Evolutionary conservation across 2,113 vertebrate species (phyloP), one percentile per base, ranked within the genome.

Genomic region (Psophia crepitans): DNA sequence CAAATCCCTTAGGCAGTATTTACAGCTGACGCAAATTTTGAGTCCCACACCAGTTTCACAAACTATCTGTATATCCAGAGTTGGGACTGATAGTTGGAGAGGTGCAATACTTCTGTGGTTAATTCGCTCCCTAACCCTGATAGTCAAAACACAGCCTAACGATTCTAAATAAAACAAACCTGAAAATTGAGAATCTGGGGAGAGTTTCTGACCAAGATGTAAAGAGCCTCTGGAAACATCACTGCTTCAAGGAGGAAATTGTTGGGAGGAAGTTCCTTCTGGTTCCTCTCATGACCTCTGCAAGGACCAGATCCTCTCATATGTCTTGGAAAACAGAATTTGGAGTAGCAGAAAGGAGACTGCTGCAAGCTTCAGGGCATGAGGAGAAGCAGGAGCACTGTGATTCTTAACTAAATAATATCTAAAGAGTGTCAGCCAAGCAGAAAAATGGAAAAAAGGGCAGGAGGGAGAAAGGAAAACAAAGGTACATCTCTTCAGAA

Each of bases 131-230:
- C 26, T 39, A 49, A 82, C 6, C 48, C 65, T 58, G 28, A 11
- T 33, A n/a, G 53, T 60, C 57, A 94, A 68, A 95, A 90, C 44
- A 69, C 5, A 73, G 15, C 2, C 32, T n/a, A 90, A 4, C 15
- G 26, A 33, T 75, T 95, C n/a, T 79, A 88, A 82, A 51, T 30
- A 43, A 71, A 75, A 65, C n/a, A 64, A 6, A 33, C 18, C 30
- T 63, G 46, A 28, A 70, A 76, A 32, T 0, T 58, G 10, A 79
- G 28, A 6, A 33, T n/a, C 19, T 2, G 0, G 7, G 11, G 4
- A 64, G 21, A n/a, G 30, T 22, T 83, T 83, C 48, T 80, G 66
- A 23, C 26, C 48, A 57, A 76, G 44, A 4, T 92, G 14, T 35
- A 41, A 64, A 79, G 12, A 37, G 14, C 20, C 14, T 56, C 9